These are phyloP conservation scores for Cochlearius cochlearius DNA, from an alignment of 2,113 vertebrate genomes.

Conservation along the genomic window DNA sequence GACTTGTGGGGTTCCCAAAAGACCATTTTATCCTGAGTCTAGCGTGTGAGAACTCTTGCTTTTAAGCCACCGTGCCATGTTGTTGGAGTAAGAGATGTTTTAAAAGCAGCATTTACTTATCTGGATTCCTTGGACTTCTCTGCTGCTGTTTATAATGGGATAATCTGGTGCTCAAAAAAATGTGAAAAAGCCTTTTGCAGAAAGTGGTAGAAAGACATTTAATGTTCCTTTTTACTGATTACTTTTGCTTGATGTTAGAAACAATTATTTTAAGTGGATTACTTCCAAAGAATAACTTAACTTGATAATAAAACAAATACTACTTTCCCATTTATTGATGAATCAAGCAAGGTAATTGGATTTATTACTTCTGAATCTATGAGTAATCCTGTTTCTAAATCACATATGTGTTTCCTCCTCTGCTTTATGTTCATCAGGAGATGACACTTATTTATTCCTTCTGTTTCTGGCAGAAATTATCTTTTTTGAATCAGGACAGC, in stretches of 20 bases:
- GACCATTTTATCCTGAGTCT: neutral
- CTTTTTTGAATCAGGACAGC: neutral
- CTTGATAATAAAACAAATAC: slow-evolving; percentile 55
- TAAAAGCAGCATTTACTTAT: neutral
- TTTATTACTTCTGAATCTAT: slow-evolving; percentile 60
- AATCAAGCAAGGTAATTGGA: slow-evolving; percentile 61
- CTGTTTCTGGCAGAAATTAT: neutral
- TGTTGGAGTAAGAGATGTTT: neutral
- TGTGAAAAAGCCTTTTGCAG: slow-evolving; percentile 1
- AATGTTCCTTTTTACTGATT: slow-evolving; percentile 45
- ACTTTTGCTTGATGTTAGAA: slow-evolving; percentile 45
- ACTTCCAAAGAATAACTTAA: slow-evolving; percentile 56
- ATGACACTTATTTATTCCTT: slow-evolving; percentile 47
- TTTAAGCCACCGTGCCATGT: neutral
- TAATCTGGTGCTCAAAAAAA: slow-evolving; percentile 15
- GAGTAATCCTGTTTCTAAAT: slow-evolving; percentile 57
- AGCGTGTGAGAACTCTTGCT: neutral
- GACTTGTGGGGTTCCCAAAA: neutral
- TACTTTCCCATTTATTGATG: slow-evolving; percentile 56
- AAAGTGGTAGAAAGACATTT: slow-evolving; percentile 7
- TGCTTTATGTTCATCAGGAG: slow-evolving; percentile 40
- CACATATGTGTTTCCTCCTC: slow-evolving; percentile 44
- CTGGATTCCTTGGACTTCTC: slow-evolving; percentile 1
- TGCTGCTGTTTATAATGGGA: neutral
- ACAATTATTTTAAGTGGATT: slow-evolving; percentile 65